These are phyloP conservation scores for Lasaia peninsularis DNA, from an alignment of 1,140 invertebrate species.

Conservation along the genomic window DNA sequence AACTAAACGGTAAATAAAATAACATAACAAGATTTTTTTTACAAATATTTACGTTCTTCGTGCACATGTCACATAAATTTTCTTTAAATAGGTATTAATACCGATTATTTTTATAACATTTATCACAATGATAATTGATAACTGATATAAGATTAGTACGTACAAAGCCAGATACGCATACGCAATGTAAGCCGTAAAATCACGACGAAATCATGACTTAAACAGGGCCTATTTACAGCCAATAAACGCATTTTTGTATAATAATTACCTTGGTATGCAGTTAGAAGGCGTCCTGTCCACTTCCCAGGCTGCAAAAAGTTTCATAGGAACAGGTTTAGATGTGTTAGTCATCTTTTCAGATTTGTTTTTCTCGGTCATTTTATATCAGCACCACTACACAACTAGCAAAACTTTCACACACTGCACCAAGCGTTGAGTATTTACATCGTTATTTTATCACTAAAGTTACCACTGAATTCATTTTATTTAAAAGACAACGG, in stretches of 20 bases:
- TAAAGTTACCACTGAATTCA: constrained; percentile 62
- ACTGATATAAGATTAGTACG: not conserved
- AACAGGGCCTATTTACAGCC: constrained; percentile 21
- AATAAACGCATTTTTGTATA: constrained; percentile 23
- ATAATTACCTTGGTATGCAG: constrained; percentile 93
- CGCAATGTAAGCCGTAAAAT: constrained; percentile 22
- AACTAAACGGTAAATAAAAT: no score
- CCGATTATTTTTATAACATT: not conserved
- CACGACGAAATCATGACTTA: constrained; percentile 37
- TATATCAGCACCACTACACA: constrained; percentile 59
- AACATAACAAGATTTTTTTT: no score
- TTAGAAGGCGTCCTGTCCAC: constrained; percentile 97
- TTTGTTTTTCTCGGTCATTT: constrained; percentile 77
- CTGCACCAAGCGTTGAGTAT: constrained; percentile 49
- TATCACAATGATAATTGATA: not conserved
- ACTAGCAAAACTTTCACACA: constrained; percentile 63
- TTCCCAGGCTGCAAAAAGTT: constrained; percentile 98
- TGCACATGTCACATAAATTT: not conserved
- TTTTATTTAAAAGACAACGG: constrained; percentile 39
- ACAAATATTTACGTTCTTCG: not conserved
- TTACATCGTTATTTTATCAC: constrained; percentile 67
- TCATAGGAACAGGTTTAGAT: constrained; percentile 95
- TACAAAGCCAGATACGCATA: constrained; percentile 2
- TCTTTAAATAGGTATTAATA: not conserved
- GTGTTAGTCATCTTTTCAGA: constrained; percentile 77